Evolutionary conservation across 2,797 vertebrate species (phyloP), one percentile per base, ranked within the genome.

Genomic region (Pipistrellus pipistrellus): DNA sequence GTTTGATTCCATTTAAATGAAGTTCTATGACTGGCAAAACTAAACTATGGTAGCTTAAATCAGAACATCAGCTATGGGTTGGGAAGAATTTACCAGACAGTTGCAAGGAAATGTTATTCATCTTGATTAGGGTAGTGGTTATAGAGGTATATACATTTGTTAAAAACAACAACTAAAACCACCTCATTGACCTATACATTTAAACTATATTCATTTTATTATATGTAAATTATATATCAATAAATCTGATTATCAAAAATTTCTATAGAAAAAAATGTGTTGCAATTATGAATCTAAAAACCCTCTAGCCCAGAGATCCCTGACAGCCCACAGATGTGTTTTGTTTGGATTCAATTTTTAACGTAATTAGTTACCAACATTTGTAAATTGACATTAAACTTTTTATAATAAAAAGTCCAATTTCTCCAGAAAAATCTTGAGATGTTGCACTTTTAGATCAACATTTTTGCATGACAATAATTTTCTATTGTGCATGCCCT

Each of bases 1-100:
- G 35, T 69, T 88, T 73, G 15, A 93, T 83, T 94, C 64, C 84
- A 93, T 71, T 86, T 91, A 91, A 64, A 62, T 71, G n/a, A 83
- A 86, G 69, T 68, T 88, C 41, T 91, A 32, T n/a, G 69, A 77
- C 25, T 85, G 59, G 66, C 41, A 59, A 91, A 93, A 86, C n/a
- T 94, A 85, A 94, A 44, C 35, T 88, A 78, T 44, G 25, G 17
- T 41, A 57, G 15, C 25, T 69, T 88, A 68, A 95, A 81, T 90
- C 35, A 77, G n/a, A 92, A 87, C 55, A 77, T 73, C 27, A 91
- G 38, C 32, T 85, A 2, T 73, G 38, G 30, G 7, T 84, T 25
- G 2, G 51, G 46, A 85, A 88, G 7, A 3, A 80, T 71, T 73
- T 66, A 77, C 44, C 27, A 94, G 35, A 96, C 87, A 93, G 32